Evolutionary conservation across 1,140 invertebrate genomes (phyloP).

Genomic region (Bombus haemorrhoidalis): DNA sequence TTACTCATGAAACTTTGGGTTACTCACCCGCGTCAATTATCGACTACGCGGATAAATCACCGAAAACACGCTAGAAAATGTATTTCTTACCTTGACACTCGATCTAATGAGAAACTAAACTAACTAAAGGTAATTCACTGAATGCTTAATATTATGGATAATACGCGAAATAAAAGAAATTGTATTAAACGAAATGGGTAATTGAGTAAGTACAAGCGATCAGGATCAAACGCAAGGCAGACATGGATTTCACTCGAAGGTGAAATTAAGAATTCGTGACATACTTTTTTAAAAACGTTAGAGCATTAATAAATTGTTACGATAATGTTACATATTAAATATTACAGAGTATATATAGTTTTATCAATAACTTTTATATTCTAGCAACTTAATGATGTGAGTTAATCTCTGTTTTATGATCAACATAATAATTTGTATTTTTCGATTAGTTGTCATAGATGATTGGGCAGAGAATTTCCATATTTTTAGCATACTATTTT

Average conservation of each 20-base stretch:
- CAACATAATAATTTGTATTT: background rate
- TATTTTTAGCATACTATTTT: background rate
- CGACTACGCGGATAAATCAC: conserved; percentile 1
- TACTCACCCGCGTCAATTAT: conserved; percentile 28
- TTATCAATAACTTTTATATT: background rate
- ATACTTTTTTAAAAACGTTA: background rate
- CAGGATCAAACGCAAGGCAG: too few species aligned
- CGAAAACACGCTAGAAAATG: conserved; percentile 14
- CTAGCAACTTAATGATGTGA: background rate
- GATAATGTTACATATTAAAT: too few species aligned
- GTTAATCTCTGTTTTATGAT: background rate
- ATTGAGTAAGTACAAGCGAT: too few species aligned
- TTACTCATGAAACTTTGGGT: conserved; percentile 24
- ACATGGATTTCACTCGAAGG: too few species aligned
- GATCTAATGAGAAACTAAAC: background rate
- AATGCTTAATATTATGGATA: too few species aligned
- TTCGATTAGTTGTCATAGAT: background rate
- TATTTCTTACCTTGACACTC: too few species aligned
- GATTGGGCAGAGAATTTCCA: background rate
- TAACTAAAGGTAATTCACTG: background rate
- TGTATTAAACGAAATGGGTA: too few species aligned
- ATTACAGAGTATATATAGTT: background rate
- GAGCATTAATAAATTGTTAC: background rate
- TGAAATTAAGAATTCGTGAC: too few species aligned
- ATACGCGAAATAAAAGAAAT: too few species aligned